These are phyloP conservation scores for Drosophila dunni DNA, from an alignment of 1,140 invertebrate genomes.

Conservation along the genomic window DNA sequence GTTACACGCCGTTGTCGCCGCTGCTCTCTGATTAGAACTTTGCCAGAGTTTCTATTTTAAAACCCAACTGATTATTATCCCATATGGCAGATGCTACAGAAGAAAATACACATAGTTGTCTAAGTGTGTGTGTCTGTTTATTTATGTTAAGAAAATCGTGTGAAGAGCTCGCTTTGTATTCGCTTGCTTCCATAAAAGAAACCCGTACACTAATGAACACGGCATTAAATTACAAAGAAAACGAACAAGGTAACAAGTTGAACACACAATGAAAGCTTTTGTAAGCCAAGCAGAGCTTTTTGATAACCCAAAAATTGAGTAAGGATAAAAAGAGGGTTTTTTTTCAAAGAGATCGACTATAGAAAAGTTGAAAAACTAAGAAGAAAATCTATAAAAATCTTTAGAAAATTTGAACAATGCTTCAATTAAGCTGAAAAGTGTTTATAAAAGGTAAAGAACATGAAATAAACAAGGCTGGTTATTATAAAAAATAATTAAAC, in stretches of 20 bases:
- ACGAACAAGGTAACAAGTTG: neutral
- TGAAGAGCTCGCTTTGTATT: conserved; percentile 2
- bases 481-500: no score
- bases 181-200: neutral
- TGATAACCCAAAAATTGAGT: no score
- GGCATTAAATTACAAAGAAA: conserved; percentile 5
- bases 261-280: no score
- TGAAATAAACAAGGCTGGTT: no score
- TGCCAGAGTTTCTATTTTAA: conserved; percentile 54
- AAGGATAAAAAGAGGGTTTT: no score
- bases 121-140: neutral
- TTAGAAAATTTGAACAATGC: no score
- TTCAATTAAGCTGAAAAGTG: no score
- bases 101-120: conserved; percentile 1
- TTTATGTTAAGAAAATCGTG: neutral
- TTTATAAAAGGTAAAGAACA: no score
- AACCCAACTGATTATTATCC: conserved; percentile 37
- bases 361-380: no score
- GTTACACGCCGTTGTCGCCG: conserved; percentile 19
- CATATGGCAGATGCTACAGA: conserved; percentile 12
- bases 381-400: no score
- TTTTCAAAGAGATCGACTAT: no score
- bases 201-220: conserved; percentile 1
- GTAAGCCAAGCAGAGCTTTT: no score
- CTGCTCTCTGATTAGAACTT: conserved; percentile 36